Evolutionary conservation across 2,888 invertebrate species (phyloP).

Genomic region (Eupithecia vulgata): DNA sequence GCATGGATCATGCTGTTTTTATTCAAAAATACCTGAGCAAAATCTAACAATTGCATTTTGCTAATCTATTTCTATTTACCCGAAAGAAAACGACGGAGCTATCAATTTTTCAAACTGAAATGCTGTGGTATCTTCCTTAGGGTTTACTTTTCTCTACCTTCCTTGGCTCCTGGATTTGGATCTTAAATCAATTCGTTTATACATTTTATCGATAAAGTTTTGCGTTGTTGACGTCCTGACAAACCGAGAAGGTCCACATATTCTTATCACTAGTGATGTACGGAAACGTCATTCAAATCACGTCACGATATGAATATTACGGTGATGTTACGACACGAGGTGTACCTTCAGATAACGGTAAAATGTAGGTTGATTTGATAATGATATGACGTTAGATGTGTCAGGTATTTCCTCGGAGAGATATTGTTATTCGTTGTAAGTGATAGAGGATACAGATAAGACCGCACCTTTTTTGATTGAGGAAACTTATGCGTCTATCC

Average conservation of each 20-base stretch:
- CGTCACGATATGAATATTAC: constrained; percentile 20
- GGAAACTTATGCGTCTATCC: too few species aligned
- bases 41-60: background rate
- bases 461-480: background rate
- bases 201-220: background rate
- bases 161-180: background rate
- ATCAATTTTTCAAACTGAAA: background rate
- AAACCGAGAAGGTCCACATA: background rate
- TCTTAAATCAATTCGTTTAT: background rate
- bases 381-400: constrained; percentile 10
- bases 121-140: background rate
- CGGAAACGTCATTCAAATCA: constrained; percentile 26
- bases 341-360: constrained; percentile 11
- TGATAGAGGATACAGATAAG: background rate
- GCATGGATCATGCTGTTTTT: background rate
- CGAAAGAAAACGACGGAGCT: background rate
- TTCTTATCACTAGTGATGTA: constrained; percentile 14
- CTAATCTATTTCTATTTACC: background rate
- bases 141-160: background rate
- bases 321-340: constrained; percentile 31
- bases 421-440: background rate
- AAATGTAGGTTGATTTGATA: constrained; percentile 16
- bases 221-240: background rate
- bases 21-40: background rate
- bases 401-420: constrained; percentile 14